Conservation (phyloP, 2,888 invertebrate species). For the Nycteola revayana region DNA sequence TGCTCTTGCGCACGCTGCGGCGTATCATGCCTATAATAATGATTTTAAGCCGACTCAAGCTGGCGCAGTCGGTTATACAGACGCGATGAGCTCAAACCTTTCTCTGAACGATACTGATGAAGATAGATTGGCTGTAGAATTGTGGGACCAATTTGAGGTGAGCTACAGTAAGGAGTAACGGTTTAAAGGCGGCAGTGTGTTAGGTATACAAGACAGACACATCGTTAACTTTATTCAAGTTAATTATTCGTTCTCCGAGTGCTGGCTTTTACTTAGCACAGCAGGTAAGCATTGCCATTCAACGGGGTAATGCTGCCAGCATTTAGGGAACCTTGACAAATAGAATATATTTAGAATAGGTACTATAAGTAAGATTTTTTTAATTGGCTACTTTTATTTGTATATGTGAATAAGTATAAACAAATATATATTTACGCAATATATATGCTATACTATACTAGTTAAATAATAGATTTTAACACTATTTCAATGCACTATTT, state of each 20-base stretch:
- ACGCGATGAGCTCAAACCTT: constrained; percentile 20
- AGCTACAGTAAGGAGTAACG: not conserved
- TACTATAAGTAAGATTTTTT: not conserved
- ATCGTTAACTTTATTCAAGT: not conserved
- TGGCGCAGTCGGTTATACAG: constrained; percentile 32
- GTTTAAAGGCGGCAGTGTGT: not conserved
- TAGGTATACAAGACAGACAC: not conserved
- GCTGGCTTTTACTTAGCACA: too few relatives aligned
- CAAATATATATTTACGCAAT: too few relatives aligned
- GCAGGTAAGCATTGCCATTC: not conserved
- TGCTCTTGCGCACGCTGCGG: constrained; percentile 76
- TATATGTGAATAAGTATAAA: too few relatives aligned
- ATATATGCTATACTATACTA: too few relatives aligned
- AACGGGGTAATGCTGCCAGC: not conserved
- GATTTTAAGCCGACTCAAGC: constrained; percentile 45
- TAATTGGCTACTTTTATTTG: too few relatives aligned
- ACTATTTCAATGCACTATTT: constrained; percentile 1
- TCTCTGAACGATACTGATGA: constrained; percentile 43
- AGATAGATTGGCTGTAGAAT: constrained; percentile 46
- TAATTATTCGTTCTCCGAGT: not conserved
- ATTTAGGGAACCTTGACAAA: not conserved
- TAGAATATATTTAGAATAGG: not conserved
- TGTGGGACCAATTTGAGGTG: constrained; percentile 30
- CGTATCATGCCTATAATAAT: constrained; percentile 57
- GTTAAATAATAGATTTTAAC: not conserved